These are phyloP conservation scores for Gallinago solitaria DNA, from an alignment of 2,797 vertebrate genomes.

Conservation along the genomic window DNA sequence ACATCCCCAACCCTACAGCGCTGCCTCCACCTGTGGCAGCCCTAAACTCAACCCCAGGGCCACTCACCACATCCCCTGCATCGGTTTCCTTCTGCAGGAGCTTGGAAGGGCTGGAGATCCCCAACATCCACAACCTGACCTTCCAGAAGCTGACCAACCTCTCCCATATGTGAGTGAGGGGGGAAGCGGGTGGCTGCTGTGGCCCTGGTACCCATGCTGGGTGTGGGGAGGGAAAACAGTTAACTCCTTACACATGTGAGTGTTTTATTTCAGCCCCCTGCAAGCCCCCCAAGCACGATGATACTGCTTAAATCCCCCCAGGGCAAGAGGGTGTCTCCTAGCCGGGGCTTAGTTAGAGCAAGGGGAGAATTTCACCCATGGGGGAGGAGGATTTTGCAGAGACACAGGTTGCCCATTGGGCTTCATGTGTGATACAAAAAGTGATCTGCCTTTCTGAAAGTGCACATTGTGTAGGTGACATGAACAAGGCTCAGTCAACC, in stretches of 20 bases:
- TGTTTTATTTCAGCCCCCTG: background rate
- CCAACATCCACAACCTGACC: slow-evolving; percentile 74
- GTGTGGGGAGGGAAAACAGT: background rate
- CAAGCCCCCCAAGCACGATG: background rate
- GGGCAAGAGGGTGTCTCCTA: background rate
- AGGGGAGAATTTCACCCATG: rapidly evolving
- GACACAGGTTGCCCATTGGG: rapidly evolving
- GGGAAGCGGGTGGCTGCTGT: background rate
- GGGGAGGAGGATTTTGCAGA: background rate
- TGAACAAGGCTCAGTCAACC: background rate
- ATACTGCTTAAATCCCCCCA: background rate
- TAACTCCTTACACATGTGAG: rapidly evolving
- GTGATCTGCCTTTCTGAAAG: background rate
- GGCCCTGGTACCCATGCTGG: rapidly evolving
- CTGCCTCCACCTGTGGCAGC: background rate
- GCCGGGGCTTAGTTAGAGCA: background rate
- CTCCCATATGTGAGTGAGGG: slow-evolving; percentile 75
- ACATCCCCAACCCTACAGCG: rapidly evolving
- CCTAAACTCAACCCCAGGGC: rapidly evolving
- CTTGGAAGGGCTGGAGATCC: slow-evolving; percentile 77
- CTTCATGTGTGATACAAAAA: rapidly evolving
- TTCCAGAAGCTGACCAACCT: slow-evolving; percentile 73
- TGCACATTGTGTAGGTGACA: rapidly evolving
- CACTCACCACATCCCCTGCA: background rate
- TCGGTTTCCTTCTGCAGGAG: slow-evolving; percentile 36